Evolutionary conservation across 2,797 vertebrate genomes (phyloP), one percentile per base, ranked within the genome.

Genomic region (Galagoides demidoff): DNA sequence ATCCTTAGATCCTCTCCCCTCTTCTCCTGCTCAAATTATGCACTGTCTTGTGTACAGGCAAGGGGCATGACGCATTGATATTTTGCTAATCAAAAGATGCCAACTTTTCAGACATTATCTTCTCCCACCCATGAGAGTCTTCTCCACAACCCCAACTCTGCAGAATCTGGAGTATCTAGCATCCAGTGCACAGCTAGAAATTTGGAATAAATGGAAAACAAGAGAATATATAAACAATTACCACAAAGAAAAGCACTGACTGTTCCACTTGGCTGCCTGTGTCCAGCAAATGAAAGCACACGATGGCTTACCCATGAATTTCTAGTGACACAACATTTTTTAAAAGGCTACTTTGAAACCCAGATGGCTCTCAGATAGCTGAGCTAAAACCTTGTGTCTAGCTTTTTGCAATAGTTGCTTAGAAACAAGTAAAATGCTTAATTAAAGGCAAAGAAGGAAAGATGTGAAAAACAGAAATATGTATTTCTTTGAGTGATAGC

Each of bases 191-290:
- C 74, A 63, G 31, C 64, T 12, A 29, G 34, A 45, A 95, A 87
- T 63, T 89, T 95, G 55, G 19, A 92, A 84, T 90, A 92, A 94
- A 95, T 34, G 74, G n/a, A 90, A 96, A 97, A 92, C 68, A 88
- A 82, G 61, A 19, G 66, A 85, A 22, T 86, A 83, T 89, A 79
- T 37, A 19, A 76, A 93, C 34, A 95, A 79, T 93, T 45, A 89
- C 81, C 64, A 73, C 79, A 94, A 34, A 84, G 43, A 84, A 94
- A 76, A 93, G 22, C 45, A 77, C 55, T 84, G 14, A 79, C 70
- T 89, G 61, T 87, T 93, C 89, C n/a, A 57, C 39, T 87, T 95
- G 94, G 86, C 59, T 94, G 70, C 79, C 86, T 31, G 29, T 25
- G 34, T 86, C 76, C 89, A 91, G 87, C 31, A 66, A 85, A 84